Conservation (phyloP, 2,113 vertebrate species). For the Phrynosoma platyrhinos region DNA sequence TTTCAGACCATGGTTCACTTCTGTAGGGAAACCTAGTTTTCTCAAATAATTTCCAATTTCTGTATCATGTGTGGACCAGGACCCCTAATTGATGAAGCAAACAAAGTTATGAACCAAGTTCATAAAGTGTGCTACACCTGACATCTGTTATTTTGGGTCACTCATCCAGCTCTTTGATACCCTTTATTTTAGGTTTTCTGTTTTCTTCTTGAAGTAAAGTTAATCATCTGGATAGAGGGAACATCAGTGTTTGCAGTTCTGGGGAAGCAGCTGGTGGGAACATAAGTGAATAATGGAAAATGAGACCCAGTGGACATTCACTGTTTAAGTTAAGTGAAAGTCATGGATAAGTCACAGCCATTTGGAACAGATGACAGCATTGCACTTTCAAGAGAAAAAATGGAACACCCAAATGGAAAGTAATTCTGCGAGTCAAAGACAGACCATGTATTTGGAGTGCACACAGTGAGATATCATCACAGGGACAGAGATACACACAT, state of each 20-base stretch:
- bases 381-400: constrained; percentile 24
- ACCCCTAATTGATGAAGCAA: constrained; percentile 11
- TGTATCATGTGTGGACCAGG: constrained; percentile 19
- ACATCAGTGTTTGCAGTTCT: constrained; percentile 44
- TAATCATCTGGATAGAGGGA: constrained; percentile 46
- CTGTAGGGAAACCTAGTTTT: background rate
- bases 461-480: too few relatives aligned
- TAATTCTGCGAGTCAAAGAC: too few relatives aligned
- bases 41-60: constrained; percentile 4
- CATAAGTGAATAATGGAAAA: constrained; percentile 46
- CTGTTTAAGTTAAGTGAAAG: constrained; percentile 50
- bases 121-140: background rate
- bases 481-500: too few relatives aligned
- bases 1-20: background rate
- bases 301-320: constrained; percentile 14
- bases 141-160: constrained; percentile 4
- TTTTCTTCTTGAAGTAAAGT: constrained; percentile 28
- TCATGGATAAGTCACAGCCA: constrained; percentile 48
- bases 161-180: background rate
- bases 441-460: too few relatives aligned
- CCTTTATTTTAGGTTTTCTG: background rate
- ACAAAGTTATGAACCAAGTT: constrained; percentile 22
- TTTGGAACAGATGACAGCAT: constrained; percentile 44
- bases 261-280: constrained; percentile 40
- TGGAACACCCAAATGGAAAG: background rate